Conservation (phyloP, 2,113 vertebrate species). For the Thamnophis sirtalis region DNA sequence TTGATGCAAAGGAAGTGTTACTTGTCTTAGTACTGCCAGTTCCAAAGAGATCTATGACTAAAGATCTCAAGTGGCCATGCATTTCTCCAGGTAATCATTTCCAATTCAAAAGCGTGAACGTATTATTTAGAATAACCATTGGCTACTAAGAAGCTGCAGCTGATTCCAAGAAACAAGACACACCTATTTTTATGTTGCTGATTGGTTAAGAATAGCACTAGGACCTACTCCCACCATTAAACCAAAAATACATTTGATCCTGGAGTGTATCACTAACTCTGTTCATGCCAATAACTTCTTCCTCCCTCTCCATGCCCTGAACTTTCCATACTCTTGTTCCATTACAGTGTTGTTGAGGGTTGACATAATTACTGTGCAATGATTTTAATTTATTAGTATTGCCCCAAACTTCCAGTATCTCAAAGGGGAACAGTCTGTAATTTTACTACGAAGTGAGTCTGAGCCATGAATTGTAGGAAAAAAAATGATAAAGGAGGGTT, state of each 20-base stretch:
- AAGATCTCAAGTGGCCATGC: slow-evolving; percentile 48
- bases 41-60: slow-evolving; percentile 42
- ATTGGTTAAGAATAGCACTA: slow-evolving; percentile 39
- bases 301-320: background rate
- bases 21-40: slow-evolving; percentile 27
- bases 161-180: slow-evolving; percentile 33
- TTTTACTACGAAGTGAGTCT: background rate
- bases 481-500: background rate
- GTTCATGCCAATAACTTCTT: background rate
- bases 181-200: slow-evolving; percentile 53
- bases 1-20: slow-evolving; percentile 45
- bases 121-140: slow-evolving; percentile 13
- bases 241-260: background rate
- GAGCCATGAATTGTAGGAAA: background rate
- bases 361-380: background rate
- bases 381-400: background rate
- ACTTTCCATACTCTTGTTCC: background rate
- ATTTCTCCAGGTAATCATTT: slow-evolving; percentile 50
- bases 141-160: slow-evolving; percentile 9
- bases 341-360: background rate
- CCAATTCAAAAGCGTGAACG: slow-evolving; percentile 24
- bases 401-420: background rate
- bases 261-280: background rate
- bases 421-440: background rate
- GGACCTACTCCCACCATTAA: background rate